Base-by-base conservation (phyloP, 2,888 invertebrate genomes). In the Cecidostiba fungosa region DNA sequence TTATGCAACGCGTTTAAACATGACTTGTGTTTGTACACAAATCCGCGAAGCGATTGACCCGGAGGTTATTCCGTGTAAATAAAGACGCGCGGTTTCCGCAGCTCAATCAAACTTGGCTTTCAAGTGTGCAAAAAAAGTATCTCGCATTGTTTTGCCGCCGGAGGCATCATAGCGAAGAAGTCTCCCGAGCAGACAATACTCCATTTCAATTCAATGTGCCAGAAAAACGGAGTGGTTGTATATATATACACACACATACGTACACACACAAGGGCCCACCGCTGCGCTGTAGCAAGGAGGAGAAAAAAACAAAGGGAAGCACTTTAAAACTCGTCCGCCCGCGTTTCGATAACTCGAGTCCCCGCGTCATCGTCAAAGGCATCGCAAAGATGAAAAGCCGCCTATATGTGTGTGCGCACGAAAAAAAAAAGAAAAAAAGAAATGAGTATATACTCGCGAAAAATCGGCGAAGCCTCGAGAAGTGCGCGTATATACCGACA, bases 401-500 rank as follows among this genome's bases (percentile, higher is more conserved):
- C 19, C 1, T 5, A 2, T 12, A 50, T 50, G 29, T 23, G 4
- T 19, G 74, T 19, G 74, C 47, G 43, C 12, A 26, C 10, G 19
- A 43, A 23, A 47, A 50, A 74, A 74, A 5, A 23, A 47, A 50
- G 66, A 74, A 5, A n/a, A n/a, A n/a, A n/a, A 32, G 32, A 72
- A 16, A 47, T 16, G 19, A 3, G 50, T 23, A 39, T 59, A 70
- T 3, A 54, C 77, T 83, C 72, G 77, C n/a, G 77, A 82, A 82
- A 82, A 83, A 83, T 83, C 77, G 77, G 66, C 72, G 43, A 72
- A 23, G 43, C 82, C 82, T 74, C 47, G 74, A 74, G 32, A 74
- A 66, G 74, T 47, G 23, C 23, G 23, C 39, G 32, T 32, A n/a
- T n/a, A n/a, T n/a, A 26, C n/a, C 59, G 62, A 66, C 62, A 23